These are phyloP conservation scores for Perizoma flavofasciatum DNA, from an alignment of 2,888 invertebrate genomes.

Conservation along the genomic window DNA sequence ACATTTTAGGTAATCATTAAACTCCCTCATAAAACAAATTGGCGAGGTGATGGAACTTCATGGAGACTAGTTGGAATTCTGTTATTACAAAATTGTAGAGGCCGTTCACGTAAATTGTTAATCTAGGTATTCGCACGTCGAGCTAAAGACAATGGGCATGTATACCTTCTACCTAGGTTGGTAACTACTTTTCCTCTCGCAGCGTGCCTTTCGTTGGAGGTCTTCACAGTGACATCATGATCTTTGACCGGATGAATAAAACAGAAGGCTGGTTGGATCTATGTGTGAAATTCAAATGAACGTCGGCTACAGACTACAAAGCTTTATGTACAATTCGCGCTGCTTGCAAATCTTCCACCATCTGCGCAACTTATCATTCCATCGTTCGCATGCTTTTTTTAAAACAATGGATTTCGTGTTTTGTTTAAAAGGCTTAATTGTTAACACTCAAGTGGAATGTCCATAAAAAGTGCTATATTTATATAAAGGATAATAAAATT, in stretches of 20 bases:
- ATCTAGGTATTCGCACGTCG: slow-evolving; percentile 11
- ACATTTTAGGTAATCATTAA: slow-evolving; percentile 43
- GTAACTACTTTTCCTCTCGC: slow-evolving; percentile 36
- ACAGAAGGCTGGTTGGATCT: slow-evolving; percentile 46
- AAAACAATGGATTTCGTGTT: slow-evolving; percentile 24
- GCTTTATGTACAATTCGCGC: slow-evolving; percentile 11
- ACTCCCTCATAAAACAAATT: slow-evolving; percentile 37
- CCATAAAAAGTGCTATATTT: too few relatives aligned
- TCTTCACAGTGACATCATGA: slow-evolving; percentile 55
- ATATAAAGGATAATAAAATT: too few relatives aligned
- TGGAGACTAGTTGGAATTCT: slow-evolving; percentile 5
- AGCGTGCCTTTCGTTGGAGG: slow-evolving; percentile 34
- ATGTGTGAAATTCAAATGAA: slow-evolving; percentile 62
- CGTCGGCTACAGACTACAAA: slow-evolving; percentile 39
- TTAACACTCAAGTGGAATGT: slow-evolving; percentile 16
- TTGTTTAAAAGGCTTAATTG: slow-evolving; percentile 16
- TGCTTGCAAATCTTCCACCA: slow-evolving; percentile 29
- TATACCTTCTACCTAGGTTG: too few relatives aligned
- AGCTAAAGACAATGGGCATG: slow-evolving; percentile 36
- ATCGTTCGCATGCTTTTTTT: slow-evolving; percentile 30
- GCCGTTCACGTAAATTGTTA: slow-evolving; percentile 21
- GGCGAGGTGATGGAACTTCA: slow-evolving; percentile 21
- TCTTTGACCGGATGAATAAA: slow-evolving; percentile 61
- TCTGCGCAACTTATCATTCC: slow-evolving; percentile 28
- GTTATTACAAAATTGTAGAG: slow-evolving; percentile 13